phyloP scores from a whole-genome alignment of 53 echinoderm and acorn worm species.

The Holothuria scabra region DNA sequence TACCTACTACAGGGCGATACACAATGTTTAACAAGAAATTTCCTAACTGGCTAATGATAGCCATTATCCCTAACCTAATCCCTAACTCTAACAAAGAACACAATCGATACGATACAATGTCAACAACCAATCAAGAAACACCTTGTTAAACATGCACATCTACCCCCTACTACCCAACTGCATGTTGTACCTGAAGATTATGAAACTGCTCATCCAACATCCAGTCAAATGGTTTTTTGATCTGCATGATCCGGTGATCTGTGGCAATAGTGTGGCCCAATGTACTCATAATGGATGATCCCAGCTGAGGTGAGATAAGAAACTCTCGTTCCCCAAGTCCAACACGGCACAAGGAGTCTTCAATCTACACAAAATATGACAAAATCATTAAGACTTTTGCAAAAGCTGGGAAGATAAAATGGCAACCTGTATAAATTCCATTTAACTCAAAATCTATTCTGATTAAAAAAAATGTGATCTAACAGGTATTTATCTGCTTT shows the following conservation, averaged over 20 bases:
- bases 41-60: no score
- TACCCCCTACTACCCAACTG: no score
- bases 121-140: no score
- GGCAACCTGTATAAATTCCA: not conserved
- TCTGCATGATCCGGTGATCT: constrained; percentile 84
- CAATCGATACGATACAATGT: no score
- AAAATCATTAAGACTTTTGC: not conserved
- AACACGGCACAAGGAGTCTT: constrained; percentile 87
- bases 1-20: no score
- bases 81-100: no score
- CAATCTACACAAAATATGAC: constrained; percentile 63
- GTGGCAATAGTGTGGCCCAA: constrained; percentile 77
- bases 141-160: no score
- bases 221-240: constrained; percentile 99
- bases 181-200: constrained; percentile 78
- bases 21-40: no score
- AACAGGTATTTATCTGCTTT: no score
- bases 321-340: constrained; percentile 94
- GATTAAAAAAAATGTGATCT: no score
- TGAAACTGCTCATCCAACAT: constrained; percentile 99
- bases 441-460: not conserved
- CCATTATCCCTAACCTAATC: no score
- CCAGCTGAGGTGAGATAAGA: constrained; percentile 92
- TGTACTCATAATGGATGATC: constrained; percentile 77
- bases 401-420: not conserved